Base-by-base conservation (phyloP, 2,888 invertebrate species). In the Tholera decimalis region DNA sequence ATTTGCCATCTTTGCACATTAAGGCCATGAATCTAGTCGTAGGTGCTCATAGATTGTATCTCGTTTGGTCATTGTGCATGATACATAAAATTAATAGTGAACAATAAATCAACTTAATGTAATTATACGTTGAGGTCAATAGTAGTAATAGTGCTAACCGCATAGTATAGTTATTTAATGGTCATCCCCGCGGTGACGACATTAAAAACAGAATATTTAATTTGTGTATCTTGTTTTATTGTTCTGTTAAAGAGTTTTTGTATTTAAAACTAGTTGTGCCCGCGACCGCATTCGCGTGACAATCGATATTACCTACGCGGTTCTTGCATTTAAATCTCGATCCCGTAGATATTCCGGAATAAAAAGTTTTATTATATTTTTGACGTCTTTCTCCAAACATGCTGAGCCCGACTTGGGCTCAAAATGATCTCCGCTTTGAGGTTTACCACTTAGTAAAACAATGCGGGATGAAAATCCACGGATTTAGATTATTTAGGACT, bases 31-130 rank as follows among this genome's bases (percentile, higher is more conserved):
- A 66, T 74, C 65, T 59, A 57, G 24, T 41, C 55, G 65, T 79
- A 35, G 62, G 49, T 58, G 62, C 60, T 79, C 62, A 64, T 79
- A 56, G 59, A 79, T 79, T 63, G 49, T 61, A 79, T 79, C 55
- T 70, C 49, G 63, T 60, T 74, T 44, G 70, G 51, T 46, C 79
- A 28, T 47, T 61, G 53, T 59, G 33, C 59, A 56, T 64, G 44
- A 47, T 64, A 71, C 64, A 50, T 63, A 15, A 71, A n/a, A 68
- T 73, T 60, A 60, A 68, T 73, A 56, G 20, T 47, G 30, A 35
- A 57, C 60, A 55, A 68, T 78, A 68, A 59, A 73, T 78, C 47
- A 64, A 62, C 39, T 50, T 54, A 77, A 67, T 73, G 55, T 61
- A 57, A 53, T 47, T 41, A 71, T 61, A 65, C 18, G 33, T 28